A percentile compares a stretch with the other conserved stretches of the same genome.
Conservation (phyloP, 2,113 vertebrate genomes). For the Spea bombifrons region DNA sequence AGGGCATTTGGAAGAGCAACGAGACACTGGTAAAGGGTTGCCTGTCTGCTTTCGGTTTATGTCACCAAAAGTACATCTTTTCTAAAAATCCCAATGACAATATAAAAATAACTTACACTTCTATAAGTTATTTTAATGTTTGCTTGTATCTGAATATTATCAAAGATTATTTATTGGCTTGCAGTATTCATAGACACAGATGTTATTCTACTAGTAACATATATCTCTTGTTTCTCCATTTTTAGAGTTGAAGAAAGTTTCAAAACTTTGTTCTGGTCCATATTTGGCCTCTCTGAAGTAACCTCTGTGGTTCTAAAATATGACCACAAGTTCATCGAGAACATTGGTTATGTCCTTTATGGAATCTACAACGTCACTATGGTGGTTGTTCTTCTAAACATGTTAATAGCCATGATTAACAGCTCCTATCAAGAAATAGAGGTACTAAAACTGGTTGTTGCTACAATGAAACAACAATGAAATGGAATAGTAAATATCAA, state of each 20-base stretch:
- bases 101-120: too few relatives aligned
- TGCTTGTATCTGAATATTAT: too few relatives aligned
- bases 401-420: constrained; percentile 89
- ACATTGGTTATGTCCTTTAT: constrained; percentile 83
- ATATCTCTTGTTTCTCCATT: constrained; percentile 1
- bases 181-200: too few relatives aligned
- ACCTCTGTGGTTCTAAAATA: constrained; percentile 85
- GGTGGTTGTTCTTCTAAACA: constrained; percentile 86
- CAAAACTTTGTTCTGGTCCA: constrained; percentile 88
- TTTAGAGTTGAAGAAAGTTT: constrained; percentile 85
- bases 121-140: too few relatives aligned
- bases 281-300: constrained; percentile 85
- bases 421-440: constrained; percentile 87
- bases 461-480: neutral
- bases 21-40: too few relatives aligned
- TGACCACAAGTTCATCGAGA: constrained; percentile 87
- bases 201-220: too few relatives aligned
- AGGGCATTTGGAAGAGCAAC: too few relatives aligned
- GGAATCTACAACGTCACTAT: constrained; percentile 87
- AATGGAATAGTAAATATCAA: neutral
- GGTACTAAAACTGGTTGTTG: constrained; percentile 57
- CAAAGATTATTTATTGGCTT: too few relatives aligned
- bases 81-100: too few relatives aligned
- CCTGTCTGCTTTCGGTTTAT: too few relatives aligned
- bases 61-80: too few relatives aligned